phyloP scores from a whole-genome alignment of 1,140 invertebrate species.

The Olivierus martensii region DNA sequence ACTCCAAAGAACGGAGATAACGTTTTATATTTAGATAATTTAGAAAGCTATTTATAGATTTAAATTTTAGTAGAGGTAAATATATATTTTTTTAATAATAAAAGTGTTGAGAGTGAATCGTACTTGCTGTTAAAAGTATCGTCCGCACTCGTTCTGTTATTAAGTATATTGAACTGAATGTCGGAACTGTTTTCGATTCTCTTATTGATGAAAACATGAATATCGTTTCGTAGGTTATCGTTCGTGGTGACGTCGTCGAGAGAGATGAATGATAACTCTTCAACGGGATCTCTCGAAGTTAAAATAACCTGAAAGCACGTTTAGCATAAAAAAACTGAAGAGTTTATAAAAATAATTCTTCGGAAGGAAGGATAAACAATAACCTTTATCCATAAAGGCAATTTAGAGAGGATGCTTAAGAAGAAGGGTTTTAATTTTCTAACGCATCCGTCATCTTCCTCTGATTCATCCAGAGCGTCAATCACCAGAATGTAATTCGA shows the following conservation, averaged over 20 bases:
- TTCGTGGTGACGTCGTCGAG: neutral
- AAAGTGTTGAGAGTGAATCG: neutral
- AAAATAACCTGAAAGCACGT: conserved; percentile 5
- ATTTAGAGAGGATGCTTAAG: conserved; percentile 60
- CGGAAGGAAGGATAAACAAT: conserved; percentile 36
- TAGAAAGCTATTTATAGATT: no score
- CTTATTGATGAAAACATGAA: neutral
- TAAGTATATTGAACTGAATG: neutral
- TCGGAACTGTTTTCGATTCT: neutral
- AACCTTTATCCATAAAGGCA: conserved; percentile 81
- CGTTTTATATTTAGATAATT: no score
- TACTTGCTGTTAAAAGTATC: conserved; percentile 1
- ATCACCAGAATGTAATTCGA: conserved; percentile 55
- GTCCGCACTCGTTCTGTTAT: neutral
- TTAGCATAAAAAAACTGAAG: no score
- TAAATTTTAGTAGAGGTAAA: no score
- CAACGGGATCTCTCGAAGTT: neutral
- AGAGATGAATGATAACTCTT: neutral
- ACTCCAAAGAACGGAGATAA: no score
- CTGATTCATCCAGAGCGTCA: conserved; percentile 82
- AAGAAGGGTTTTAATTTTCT: conserved; percentile 79
- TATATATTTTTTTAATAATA: no score
- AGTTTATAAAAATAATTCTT: neutral
- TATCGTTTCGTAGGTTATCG: neutral
- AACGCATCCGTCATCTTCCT: conserved; percentile 81